Base-by-base conservation (phyloP, 2,888 invertebrate species). In the Drosophila birchii region DNA sequence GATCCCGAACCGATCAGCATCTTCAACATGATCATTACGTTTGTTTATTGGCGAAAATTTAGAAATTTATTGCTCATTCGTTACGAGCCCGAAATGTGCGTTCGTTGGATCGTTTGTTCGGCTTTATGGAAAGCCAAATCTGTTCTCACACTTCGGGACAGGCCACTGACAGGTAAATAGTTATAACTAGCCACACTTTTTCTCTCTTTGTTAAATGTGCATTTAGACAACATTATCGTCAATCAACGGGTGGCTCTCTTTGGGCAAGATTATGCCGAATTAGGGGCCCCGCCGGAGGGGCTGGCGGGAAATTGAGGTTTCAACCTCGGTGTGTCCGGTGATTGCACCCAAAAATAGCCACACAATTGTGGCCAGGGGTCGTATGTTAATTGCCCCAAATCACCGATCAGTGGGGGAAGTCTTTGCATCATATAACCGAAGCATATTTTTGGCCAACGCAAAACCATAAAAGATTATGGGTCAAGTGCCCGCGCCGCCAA, bases 31-130 rank as follows among this genome's bases (percentile, higher is more conserved):
- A 86, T 88, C 84, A 86, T 86, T 84, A 81, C 62, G 78, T 86
- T 86, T 80, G 88, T 82, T 89, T 88, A 88, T 88, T 88, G 88
- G 84, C 78, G 79, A 88, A 89, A 82, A 84, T 86, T 77, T 82
- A 77, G 78, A 86, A 88, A 89, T 84, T 88, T 89, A 88, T 88
- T 88, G 78, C 82, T 80, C 78, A 75, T 85, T 87, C 82, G 78
- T 79, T 89, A 78, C 78, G 63, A 73, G 70, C 74, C 78, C 58
- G 62, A 81, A 74, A 74, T 72, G 71, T 71, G 72, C 72, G 72
- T 71, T 71, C 32, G 29, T 20, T 32, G 49, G 49, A 23, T 53
- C 53, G 53, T 14, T 47, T 29, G 29, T 61, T 43, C 38, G 36
- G 55, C 32, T 47, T n/a, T 36, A 49, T 55, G 72, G 56, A 61